Percentiles rank a stretch among this genome's conserved stretches.
Conservation (phyloP, 2,797 vertebrate species). For the Hydrocynus forskahlii region DNA sequence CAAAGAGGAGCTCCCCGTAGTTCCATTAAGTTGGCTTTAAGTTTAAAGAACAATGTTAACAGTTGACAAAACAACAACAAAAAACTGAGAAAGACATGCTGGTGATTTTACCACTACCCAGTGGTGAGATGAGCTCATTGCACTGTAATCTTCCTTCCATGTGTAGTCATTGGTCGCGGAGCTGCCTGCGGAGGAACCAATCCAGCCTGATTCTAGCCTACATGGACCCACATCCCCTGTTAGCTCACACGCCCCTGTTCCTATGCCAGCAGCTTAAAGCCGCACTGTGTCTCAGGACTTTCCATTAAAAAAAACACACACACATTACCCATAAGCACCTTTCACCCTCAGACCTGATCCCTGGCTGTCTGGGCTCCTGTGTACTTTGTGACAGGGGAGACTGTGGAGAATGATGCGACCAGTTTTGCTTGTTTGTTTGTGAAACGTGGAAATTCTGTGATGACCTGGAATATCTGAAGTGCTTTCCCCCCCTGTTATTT, state of each 20-base stretch:
- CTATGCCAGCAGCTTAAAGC: conserved; percentile 86
- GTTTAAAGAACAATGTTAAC: conserved; percentile 26
- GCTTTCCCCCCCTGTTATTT: conserved; percentile 3
- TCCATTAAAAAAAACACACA: conserved; percentile 58
- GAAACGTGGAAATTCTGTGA: conserved; percentile 37
- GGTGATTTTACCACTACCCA: conserved; percentile 58
- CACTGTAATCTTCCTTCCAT: conserved; percentile 77
- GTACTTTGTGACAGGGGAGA: conserved; percentile 38
- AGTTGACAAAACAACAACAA: not conserved
- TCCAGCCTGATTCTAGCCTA: conserved; percentile 85
- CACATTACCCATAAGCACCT: conserved; percentile 63
- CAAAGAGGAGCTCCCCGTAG: conserved; percentile 47
- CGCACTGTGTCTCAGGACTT: conserved; percentile 87
- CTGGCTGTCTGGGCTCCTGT: conserved; percentile 32
- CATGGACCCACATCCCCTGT: conserved; percentile 66
- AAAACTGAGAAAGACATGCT: conserved; percentile 59
- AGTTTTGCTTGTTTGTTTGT: conserved; percentile 48
- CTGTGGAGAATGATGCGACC: conserved; percentile 37
- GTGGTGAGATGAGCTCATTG: conserved; percentile 80
- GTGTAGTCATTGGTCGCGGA: conserved; percentile 76
- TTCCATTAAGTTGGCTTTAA: conserved; percentile 56
- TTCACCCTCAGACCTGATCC: conserved; percentile 69
- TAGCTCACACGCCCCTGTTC: conserved; percentile 65
- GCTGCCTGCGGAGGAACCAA: conserved; percentile 75
- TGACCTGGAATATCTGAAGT: conserved; percentile 30